phyloP scores from a whole-genome alignment of 2,113 vertebrate species.

The Pitta sordida region DNA sequence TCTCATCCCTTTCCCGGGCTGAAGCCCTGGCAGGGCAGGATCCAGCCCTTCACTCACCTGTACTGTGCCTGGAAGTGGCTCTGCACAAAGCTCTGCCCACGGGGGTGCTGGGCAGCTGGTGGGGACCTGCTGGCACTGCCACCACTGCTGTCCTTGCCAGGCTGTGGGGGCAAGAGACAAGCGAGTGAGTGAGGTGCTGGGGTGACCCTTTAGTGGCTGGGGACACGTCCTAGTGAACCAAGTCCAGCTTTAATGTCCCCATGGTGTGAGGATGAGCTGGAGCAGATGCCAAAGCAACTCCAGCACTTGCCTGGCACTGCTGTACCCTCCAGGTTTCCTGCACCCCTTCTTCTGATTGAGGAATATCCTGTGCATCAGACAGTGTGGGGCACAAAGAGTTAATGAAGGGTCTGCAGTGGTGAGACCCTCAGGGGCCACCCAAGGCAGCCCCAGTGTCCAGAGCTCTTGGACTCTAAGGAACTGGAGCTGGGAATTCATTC shows the following conservation, averaged over 20 bases:
- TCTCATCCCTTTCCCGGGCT: background rate
- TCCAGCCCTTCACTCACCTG: constrained; percentile 70
- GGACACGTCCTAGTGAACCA: rapidly evolving
- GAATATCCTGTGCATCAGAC: background rate
- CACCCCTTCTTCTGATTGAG: background rate
- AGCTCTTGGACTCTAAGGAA: background rate
- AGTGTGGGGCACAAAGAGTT: background rate
- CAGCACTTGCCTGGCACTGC: background rate
- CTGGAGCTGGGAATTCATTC: background rate
- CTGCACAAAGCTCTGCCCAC: constrained; percentile 88
- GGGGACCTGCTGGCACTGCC: constrained; percentile 20
- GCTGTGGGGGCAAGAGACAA: constrained; percentile 57
- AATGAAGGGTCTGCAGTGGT: background rate
- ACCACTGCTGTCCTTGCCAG: constrained; percentile 50
- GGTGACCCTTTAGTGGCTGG: background rate
- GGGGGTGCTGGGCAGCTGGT: constrained; percentile 24
- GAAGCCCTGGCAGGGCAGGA: background rate
- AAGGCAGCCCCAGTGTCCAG: rapidly evolving
- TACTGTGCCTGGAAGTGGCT: constrained; percentile 96
- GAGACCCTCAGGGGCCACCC: background rate
- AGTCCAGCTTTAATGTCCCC: background rate
- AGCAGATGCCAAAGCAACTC: background rate
- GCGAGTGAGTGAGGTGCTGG: background rate
- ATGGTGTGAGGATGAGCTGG: rapidly evolving
- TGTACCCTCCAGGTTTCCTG: background rate